A percentile compares a stretch with the other conserved stretches of the same genome.
Evolutionary conservation across 2,888 invertebrate genomes (phyloP).

Genomic region (Hirtodrosophila alboralis): DNA sequence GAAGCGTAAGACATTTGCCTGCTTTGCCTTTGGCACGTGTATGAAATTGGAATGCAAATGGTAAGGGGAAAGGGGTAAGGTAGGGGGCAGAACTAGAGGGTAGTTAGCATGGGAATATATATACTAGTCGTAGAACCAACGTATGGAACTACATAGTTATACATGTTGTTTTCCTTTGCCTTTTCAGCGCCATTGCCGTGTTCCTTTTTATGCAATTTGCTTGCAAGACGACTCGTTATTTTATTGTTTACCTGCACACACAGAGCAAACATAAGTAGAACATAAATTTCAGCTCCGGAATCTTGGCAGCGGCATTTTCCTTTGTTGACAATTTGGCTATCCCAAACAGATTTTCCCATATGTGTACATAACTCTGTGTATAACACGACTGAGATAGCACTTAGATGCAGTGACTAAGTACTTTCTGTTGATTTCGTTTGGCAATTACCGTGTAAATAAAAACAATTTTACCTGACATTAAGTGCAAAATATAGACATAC

Average conservation of each 20-base stretch:
- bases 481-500: conserved; percentile 37
- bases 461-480: conserved; percentile 20
- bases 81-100: no score
- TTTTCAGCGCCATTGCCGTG: conserved; percentile 45
- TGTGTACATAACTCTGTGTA: not conserved
- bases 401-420: conserved; percentile 17
- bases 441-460: conserved; percentile 37
- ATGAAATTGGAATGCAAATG: conserved; percentile 13
- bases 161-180: conserved; percentile 55
- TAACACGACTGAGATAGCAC: conserved; percentile 2
- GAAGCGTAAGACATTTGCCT: conserved; percentile 74
- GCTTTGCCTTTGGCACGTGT: conserved; percentile 65
- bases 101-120: no score
- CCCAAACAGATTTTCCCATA: conserved; percentile 12
- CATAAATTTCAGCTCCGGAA: conserved; percentile 62
- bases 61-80: not conserved
- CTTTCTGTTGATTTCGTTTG: conserved; percentile 38
- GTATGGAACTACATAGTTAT: conserved; percentile 22
- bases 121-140: not conserved
- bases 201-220: conserved; percentile 68
- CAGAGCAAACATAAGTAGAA: conserved; percentile 50
- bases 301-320: conserved; percentile 36
- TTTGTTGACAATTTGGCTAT: conserved; percentile 20
- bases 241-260: conserved; percentile 71
- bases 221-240: conserved; percentile 75